Evolutionary conservation across 2,797 vertebrate genomes (phyloP).

Genomic region (Argyrosomus regius): DNA sequence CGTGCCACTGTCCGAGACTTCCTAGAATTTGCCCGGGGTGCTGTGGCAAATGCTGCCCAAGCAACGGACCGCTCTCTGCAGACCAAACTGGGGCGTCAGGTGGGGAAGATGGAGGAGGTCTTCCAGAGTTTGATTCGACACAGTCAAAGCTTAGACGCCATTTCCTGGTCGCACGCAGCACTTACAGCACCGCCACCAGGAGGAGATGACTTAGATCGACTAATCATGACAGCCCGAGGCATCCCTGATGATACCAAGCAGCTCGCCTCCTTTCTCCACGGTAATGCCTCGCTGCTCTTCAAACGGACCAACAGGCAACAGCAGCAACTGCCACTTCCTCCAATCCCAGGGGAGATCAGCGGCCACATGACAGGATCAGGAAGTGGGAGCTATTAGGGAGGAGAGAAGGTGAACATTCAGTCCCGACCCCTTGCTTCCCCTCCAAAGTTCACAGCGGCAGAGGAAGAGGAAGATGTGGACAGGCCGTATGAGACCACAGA

Average conservation of each 20-base stretch:
- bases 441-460: conserved; percentile 91
- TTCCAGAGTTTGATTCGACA: too few relatives aligned
- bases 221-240: conserved; percentile 93
- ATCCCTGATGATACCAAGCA: conserved; percentile 97
- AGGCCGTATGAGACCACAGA: conserved; percentile 93
- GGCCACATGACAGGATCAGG: conserved; percentile 81
- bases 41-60: too few relatives aligned
- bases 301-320: conserved; percentile 87
- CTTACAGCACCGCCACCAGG: conserved; percentile 77
- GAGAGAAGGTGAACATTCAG: conserved; percentile 93
- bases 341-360: conserved; percentile 79
- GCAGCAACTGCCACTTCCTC: conserved; percentile 83
- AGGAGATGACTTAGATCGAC: conserved; percentile 92
- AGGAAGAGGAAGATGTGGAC: conserved; percentile 90
- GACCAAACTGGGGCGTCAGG: too few relatives aligned
- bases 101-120: too few relatives aligned
- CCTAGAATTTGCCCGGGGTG: too few relatives aligned
- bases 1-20: too few relatives aligned
- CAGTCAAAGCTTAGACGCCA: conserved; percentile 87
- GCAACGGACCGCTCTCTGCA: too few relatives aligned
- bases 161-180: conserved; percentile 87
- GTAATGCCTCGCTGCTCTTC: conserved; percentile 96
- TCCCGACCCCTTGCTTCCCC: conserved; percentile 95
- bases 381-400: conserved; percentile 86
- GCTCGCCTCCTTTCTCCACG: conserved; percentile 95